Evolutionary conservation across 53 echinoderm and acorn worm genomes (phyloP).

Genomic region (Glandiceps talaboti): DNA sequence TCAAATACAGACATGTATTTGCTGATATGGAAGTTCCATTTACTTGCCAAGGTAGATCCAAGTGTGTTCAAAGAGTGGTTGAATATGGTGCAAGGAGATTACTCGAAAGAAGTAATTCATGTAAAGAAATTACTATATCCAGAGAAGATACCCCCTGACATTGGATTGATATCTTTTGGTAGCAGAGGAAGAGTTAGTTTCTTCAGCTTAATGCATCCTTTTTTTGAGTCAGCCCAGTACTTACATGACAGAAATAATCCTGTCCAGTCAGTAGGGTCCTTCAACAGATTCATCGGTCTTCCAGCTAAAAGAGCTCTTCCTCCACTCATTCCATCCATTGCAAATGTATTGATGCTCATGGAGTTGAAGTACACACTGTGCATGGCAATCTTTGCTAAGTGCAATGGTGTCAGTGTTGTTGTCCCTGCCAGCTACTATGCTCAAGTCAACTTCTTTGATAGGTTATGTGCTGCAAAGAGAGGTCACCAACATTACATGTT

Average conservation of each 20-base stretch:
- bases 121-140: background rate
- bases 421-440: slow-evolving; percentile 45
- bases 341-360: slow-evolving; percentile 30
- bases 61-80: slow-evolving; percentile 26
- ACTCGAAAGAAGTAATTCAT: slow-evolving; percentile 4
- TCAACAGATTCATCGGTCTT: slow-evolving; percentile 28
- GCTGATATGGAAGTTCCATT: slow-evolving; percentile 22
- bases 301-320: slow-evolving; percentile 14
- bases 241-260: slow-evolving; percentile 15
- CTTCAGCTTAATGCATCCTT: slow-evolving; percentile 25
- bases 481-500: slow-evolving; percentile 16
- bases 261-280: slow-evolving; percentile 12
- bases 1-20: slow-evolving; percentile 31
- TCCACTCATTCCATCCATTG: slow-evolving; percentile 32
- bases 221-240: slow-evolving; percentile 10
- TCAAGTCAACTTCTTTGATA: slow-evolving; percentile 30
- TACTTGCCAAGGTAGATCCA: slow-evolving; percentile 17
- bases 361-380: slow-evolving; percentile 26
- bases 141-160: slow-evolving; percentile 15
- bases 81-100: slow-evolving; percentile 16
- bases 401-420: background rate
- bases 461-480: background rate
- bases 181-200: background rate
- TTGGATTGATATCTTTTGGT: background rate
- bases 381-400: slow-evolving; percentile 24